Base-by-base conservation (phyloP, 2,888 invertebrate genomes). In the Cancer borealis region DNA sequence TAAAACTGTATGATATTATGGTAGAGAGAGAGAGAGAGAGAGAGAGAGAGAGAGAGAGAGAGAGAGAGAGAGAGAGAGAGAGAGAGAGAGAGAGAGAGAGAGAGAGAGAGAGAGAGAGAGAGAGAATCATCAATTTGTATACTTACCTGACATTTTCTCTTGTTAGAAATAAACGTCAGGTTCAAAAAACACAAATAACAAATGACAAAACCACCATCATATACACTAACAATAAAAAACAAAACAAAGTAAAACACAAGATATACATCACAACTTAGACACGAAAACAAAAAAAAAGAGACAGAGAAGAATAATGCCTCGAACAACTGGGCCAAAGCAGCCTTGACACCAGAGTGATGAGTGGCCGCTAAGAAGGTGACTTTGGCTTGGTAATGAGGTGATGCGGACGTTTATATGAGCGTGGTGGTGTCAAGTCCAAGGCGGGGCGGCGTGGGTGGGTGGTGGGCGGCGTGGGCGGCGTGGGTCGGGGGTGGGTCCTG, bases 11-110 rank as follows among this genome's bases (percentile, higher is more conserved):
- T 1, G 10, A n/a, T 2, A 66, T 21, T n/a, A n/a, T n/a, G n/a
- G n/a, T 21, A 10, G 66, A 66, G 66, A 66, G 66, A 66, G 66
- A 66, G 66, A 66, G 66, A 66, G 66, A 66, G 66, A 66, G 66
- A 66, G 66, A 66, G 66, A 66, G 66, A 66, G 66, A 66, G 66
- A 66, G 66, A 66, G 66, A 66, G 66, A 66, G 66, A 66, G 66
- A 66, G 66, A 66, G 66, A 66, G 66, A 66, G 66, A 14, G 66
- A 66, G 17, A 66, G 6, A 12, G 3, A 12, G 10, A 49, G 4
- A 49, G 49, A 49, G 54, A 54, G 54, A 54, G 54, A 54, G 54
- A 54, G 54, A 54, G 54, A 6, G 8, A 6, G 8, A 6, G 8
- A 6, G 54, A 54, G 54, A 54, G 54, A 54, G 54, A 54, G 54